phyloP scores from a whole-genome alignment of 2,113 vertebrate species.

The Anarrhichthys ocellatus region DNA sequence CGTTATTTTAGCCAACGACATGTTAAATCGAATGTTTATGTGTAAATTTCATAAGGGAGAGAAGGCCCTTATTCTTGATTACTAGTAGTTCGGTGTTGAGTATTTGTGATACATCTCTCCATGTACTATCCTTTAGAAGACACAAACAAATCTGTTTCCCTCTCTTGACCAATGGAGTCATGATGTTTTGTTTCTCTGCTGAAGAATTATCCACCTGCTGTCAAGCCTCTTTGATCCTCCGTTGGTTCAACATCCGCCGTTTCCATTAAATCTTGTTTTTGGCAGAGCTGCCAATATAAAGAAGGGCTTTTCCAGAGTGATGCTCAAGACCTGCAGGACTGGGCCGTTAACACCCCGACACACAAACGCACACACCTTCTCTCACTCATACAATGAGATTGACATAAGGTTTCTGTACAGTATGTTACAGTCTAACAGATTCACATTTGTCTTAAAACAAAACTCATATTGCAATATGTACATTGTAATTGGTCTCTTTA shows the following conservation, averaged over 20 bases:
- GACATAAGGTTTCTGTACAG: constrained; percentile 54
- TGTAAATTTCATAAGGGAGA: neutral
- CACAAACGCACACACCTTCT: constrained; percentile 19
- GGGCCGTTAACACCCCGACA: constrained; percentile 49
- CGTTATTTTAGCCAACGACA: constrained; percentile 34
- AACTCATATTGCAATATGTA: neutral
- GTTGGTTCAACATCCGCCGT: constrained; percentile 51
- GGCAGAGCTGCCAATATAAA: constrained; percentile 71
- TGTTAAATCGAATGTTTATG: constrained; percentile 16
- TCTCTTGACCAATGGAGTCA: constrained; percentile 21
- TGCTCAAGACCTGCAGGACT: constrained; percentile 59
- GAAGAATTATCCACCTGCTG: constrained; percentile 49
- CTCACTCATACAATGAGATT: constrained; percentile 73
- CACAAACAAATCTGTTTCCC: neutral
- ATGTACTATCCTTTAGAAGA: neutral
- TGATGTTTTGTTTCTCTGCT: constrained; percentile 51
- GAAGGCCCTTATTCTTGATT: neutral
- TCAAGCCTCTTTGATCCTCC: constrained; percentile 73
- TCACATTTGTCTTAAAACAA: neutral
- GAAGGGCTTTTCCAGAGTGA: constrained; percentile 58
- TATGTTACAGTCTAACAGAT: constrained; percentile 2
- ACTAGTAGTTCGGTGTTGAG: neutral
- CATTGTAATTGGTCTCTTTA: neutral
- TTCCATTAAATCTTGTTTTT: constrained; percentile 74
- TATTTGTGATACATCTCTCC: neutral